Evolutionary conservation across 2,888 invertebrate genomes (phyloP), one percentile per base, ranked within the genome.

Genomic region (Heteromyza rotundicornis): DNA sequence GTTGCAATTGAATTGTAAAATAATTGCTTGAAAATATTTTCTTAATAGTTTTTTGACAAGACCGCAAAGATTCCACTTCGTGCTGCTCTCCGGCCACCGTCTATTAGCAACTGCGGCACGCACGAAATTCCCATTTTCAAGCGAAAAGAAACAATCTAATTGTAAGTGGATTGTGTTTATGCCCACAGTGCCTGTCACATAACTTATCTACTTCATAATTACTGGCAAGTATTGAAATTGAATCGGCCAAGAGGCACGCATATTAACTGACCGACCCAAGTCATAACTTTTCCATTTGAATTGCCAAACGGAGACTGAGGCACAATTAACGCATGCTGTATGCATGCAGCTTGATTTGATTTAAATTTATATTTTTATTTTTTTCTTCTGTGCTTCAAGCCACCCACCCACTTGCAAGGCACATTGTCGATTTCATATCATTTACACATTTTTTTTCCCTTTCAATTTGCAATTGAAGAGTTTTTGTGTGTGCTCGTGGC

Each of bases 1-100:
- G 36, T 12, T 3, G 52, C 52, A 59, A 59, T 59, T 53, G 59
- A 59, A 27, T 59, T 47, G 59, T 59, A 59, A 59, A 59, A 59
- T 52, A 24, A 59, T 59, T 59, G 36, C 47, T 22, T 16, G 5
- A n/a, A n/a, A 52, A 51, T n/a, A n/a, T 51, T 14, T 51, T 53
- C 53, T 59, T 59, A 59, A 53, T 59, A 50, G 59, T 40, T 59
- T n/a, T 59, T 59, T 52, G 59, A 59, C 59, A 59, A 53, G 53
- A 59, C 53, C 44, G 36, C 57, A 32, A 57, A n/a, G 27, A 27
- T 22, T 32, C 23, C 22, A 8, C 22, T 20, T 5, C 22, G 8
- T 20, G 14, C n/a, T n/a, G n/a, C n/a, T n/a, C n/a, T n/a, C n/a
- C n/a, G n/a, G n/a, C n/a, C n/a, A n/a, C n/a, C n/a, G n/a, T n/a